A percentile compares a stretch with the other conserved stretches of the same genome.
phyloP scores from a whole-genome alignment of 2,888 invertebrate species.

The Amiota communis region DNA sequence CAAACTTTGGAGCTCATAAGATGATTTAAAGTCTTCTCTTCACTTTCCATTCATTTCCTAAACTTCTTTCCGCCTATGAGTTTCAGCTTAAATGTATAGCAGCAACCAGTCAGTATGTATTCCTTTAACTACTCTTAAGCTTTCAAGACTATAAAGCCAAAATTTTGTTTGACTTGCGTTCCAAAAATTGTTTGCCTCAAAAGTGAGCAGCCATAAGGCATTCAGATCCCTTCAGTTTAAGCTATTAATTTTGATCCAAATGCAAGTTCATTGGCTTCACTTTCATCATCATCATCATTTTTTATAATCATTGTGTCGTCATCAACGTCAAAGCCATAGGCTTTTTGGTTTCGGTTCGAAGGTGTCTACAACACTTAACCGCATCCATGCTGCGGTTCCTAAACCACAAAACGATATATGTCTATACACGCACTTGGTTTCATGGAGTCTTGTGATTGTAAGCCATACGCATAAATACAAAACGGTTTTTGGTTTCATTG shows the following conservation, averaged over 20 bases:
- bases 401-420: slow-evolving; percentile 3
- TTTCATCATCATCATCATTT: background rate
- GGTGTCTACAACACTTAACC: slow-evolving; percentile 13
- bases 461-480: slow-evolving; percentile 1
- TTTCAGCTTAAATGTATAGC: background rate
- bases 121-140: too few species aligned
- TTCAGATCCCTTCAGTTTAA: too few species aligned
- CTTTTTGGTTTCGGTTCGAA: slow-evolving; percentile 3
- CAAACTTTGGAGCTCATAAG: too few species aligned
- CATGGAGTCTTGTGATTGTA: background rate
- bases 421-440: background rate
- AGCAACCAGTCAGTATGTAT: too few species aligned
- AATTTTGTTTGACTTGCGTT: too few species aligned
- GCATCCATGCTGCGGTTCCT: background rate
- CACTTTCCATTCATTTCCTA: too few species aligned
- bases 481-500: slow-evolving; percentile 11
- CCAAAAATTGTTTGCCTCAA: too few species aligned
- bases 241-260: background rate
- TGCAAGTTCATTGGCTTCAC: slow-evolving; percentile 24
- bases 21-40: too few species aligned
- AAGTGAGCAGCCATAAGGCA: too few species aligned
- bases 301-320: too few species aligned
- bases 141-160: too few species aligned
- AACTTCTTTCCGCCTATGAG: too few species aligned
- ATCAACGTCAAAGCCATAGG: background rate